These are phyloP conservation scores for Nibea coibor DNA, from an alignment of 2,113 vertebrate species.

Conservation along the genomic window DNA sequence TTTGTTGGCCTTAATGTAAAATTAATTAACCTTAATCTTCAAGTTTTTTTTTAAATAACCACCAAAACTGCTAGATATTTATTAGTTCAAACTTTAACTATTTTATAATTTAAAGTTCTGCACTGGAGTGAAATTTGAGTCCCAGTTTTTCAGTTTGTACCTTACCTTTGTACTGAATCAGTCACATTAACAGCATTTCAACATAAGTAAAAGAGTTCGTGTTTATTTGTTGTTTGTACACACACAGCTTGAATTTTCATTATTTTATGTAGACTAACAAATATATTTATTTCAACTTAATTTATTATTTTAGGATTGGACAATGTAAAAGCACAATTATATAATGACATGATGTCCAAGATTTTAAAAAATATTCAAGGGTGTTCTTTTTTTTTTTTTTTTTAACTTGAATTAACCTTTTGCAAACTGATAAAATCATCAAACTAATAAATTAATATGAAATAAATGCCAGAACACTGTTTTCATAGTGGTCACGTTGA, in stretches of 20 bases:
- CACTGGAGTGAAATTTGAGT: neutral
- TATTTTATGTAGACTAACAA: neutral
- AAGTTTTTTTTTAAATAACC: neutral
- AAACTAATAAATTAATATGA: neutral
- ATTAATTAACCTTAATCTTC: neutral
- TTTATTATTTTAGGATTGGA: neutral
- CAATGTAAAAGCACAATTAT: neutral
- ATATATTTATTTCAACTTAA: neutral
- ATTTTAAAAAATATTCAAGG: neutral
- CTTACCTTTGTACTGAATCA: neutral
- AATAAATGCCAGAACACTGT: neutral
- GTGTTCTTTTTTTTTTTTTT: no score
- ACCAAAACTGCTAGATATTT: neutral
- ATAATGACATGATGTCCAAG: neutral
- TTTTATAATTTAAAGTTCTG: slow-evolving; percentile 8
- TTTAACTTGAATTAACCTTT: slow-evolving; percentile 11
- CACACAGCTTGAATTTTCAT: neutral
- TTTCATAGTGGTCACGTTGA: neutral
- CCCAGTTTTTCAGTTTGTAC: slow-evolving; percentile 2
- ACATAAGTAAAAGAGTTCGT: neutral
- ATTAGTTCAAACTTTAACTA: neutral
- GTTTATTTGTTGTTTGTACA: neutral
- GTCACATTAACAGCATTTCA: neutral
- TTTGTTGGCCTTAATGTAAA: neutral
- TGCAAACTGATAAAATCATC: slow-evolving; percentile 11